phyloP scores from a whole-genome alignment of 2,888 invertebrate genomes.

The Hanleya hanleyi region DNA sequence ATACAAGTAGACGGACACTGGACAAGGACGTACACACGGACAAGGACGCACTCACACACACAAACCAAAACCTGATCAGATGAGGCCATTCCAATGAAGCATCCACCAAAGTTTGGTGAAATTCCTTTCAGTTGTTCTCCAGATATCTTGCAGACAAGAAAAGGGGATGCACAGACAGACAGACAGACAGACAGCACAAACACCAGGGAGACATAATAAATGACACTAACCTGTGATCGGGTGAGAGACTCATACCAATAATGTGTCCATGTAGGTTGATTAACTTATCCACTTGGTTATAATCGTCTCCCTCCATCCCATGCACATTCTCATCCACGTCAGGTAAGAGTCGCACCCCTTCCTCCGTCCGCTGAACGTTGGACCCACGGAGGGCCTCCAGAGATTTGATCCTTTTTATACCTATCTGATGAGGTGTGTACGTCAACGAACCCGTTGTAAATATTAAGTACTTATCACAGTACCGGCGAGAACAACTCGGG shows the following conservation, averaged over 20 bases:
- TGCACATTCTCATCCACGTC: conserved; percentile 53
- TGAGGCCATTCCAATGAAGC: too few species aligned
- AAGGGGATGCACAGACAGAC: too few species aligned
- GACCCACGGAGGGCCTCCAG: conserved; percentile 70
- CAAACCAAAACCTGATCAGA: too few species aligned
- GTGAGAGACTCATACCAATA: conserved; percentile 89
- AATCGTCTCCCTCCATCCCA: conserved; percentile 44
- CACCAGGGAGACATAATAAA: neutral
- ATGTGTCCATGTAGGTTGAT: conserved; percentile 90
- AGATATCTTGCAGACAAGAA: too few species aligned
- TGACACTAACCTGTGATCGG: conserved; percentile 80
- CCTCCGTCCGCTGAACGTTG: conserved; percentile 22
- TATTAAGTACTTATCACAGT: conserved; percentile 81
- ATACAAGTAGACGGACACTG: too few species aligned
- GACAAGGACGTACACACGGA: too few species aligned
- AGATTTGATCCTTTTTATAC: conserved; percentile 79
- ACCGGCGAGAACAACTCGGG: neutral
- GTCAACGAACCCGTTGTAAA: conserved; percentile 89
- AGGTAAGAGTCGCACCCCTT: conserved; percentile 40
- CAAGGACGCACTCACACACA: too few species aligned
- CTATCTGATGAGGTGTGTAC: conserved; percentile 89
- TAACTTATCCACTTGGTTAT: conserved; percentile 83
- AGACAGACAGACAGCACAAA: too few species aligned
- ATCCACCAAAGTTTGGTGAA: too few species aligned
- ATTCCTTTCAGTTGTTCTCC: too few species aligned